A percentile compares a stretch with the other conserved stretches of the same genome.
Evolutionary conservation across 2,113 vertebrate species (phyloP).

Genomic region (Bos taurus): DNA sequence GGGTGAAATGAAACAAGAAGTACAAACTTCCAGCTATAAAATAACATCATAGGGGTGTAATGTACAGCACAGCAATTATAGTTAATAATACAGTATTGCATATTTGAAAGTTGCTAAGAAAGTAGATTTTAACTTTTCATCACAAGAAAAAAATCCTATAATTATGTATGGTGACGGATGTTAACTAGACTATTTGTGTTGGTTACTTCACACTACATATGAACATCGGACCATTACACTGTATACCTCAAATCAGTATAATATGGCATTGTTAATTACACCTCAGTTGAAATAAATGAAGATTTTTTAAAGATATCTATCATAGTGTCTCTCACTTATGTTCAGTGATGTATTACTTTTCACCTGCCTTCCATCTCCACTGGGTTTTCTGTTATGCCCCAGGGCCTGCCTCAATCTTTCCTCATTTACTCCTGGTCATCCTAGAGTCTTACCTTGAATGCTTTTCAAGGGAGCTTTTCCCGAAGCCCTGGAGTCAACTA

Average conservation of each 20-base stretch:
- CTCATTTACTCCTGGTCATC: background rate
- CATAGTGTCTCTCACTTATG: background rate
- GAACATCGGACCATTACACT: background rate
- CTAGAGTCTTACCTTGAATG: background rate
- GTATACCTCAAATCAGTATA: background rate
- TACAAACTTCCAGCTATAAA: background rate
- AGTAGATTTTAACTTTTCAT: background rate
- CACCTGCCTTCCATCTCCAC: background rate
- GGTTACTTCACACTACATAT: background rate
- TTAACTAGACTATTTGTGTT: background rate
- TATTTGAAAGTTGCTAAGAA: background rate
- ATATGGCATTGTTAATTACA: background rate
- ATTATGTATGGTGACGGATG: background rate
- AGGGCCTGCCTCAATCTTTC: background rate
- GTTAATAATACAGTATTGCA: background rate
- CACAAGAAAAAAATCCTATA: background rate
- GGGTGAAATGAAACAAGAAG: background rate
- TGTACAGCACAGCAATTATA: background rate
- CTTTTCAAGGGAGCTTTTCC: background rate
- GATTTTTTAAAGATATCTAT: background rate
- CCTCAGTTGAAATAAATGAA: background rate
- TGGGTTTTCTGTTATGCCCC: background rate
- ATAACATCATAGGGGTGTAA: background rate
- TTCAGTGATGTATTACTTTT: background rate
- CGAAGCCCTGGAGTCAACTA: background rate